Percentiles rank a stretch among this genome's conserved stretches.
Evolutionary conservation across 2,113 vertebrate species (phyloP).

Genomic region (Odobenus rosmarus): DNA sequence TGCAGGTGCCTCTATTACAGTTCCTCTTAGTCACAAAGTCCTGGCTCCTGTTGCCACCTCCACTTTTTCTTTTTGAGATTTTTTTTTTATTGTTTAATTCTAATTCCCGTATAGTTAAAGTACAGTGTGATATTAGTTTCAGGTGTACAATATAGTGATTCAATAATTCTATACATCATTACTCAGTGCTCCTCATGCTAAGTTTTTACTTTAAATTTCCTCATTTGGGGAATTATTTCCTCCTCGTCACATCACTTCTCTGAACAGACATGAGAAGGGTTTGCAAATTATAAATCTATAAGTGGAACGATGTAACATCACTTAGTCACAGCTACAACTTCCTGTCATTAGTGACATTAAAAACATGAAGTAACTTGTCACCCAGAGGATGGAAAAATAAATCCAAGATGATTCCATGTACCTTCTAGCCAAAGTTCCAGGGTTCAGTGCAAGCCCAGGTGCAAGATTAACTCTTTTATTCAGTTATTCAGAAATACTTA

Average conservation of each 20-base stretch:
- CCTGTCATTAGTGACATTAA: constrained; percentile 51
- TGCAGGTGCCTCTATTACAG: not conserved
- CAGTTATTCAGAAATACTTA: constrained; percentile 2
- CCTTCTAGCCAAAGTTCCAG: constrained; percentile 1
- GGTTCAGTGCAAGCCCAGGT: not conserved
- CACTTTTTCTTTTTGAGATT: not conserved
- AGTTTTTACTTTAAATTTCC: constrained; percentile 35
- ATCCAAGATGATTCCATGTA: not conserved
- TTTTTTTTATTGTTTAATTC: not conserved
- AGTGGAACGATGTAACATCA: constrained; percentile 27
- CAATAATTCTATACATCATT: not conserved
- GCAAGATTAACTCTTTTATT: constrained; percentile 48
- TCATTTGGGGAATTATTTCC: constrained; percentile 33
- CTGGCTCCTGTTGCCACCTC: not conserved
- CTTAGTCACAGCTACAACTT: constrained; percentile 50
- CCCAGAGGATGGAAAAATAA: constrained; percentile 30
- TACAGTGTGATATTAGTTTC: not conserved
- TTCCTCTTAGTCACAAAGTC: not conserved
- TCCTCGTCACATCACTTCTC: constrained; percentile 49
- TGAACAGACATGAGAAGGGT: constrained; percentile 51
- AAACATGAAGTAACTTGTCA: constrained; percentile 20
- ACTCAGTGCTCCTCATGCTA: not conserved
- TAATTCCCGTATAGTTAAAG: not conserved
- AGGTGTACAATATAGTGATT: not conserved
- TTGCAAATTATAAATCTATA: constrained; percentile 60